These are phyloP conservation scores for Brachionus calyciflorus DNA, from an alignment of 1,140 invertebrate genomes.

Conservation along the genomic window DNA sequence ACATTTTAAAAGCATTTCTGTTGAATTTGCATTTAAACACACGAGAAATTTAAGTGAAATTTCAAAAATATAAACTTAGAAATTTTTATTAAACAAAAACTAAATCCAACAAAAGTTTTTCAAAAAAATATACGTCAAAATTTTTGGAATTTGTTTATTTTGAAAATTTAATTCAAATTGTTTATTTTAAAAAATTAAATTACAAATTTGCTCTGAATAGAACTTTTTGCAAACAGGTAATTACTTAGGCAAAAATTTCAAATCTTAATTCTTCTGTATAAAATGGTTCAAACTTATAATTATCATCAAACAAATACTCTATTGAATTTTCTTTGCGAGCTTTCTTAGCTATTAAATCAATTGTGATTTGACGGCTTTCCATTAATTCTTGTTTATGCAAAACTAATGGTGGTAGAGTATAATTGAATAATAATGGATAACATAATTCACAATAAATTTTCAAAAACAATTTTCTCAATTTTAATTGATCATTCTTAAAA, in stretches of 20 bases:
- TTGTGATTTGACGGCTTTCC: background rate
- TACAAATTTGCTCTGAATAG: too few species aligned
- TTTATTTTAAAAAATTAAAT: too few species aligned
- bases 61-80: too few species aligned
- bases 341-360: constrained; percentile 15
- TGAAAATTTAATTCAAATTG: too few species aligned
- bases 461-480: constrained; percentile 39
- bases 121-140: too few species aligned
- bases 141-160: too few species aligned
- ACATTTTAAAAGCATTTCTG: too few species aligned
- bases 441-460: constrained; percentile 2
- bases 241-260: constrained; percentile 11
- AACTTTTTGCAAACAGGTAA: too few species aligned
- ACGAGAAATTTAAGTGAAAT: too few species aligned
- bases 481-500: constrained; percentile 5
- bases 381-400: constrained; percentile 32
- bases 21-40: too few species aligned
- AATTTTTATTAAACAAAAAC: too few species aligned
- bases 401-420: constrained; percentile 2
- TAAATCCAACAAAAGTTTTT: too few species aligned
- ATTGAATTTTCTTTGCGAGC: constrained; percentile 30
- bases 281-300: constrained; percentile 35
- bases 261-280: constrained; percentile 17
- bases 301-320: constrained; percentile 12
- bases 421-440: constrained; percentile 23